These are phyloP conservation scores for Daphoenositta chrysoptera DNA, from an alignment of 2,113 vertebrate genomes.

Conservation along the genomic window DNA sequence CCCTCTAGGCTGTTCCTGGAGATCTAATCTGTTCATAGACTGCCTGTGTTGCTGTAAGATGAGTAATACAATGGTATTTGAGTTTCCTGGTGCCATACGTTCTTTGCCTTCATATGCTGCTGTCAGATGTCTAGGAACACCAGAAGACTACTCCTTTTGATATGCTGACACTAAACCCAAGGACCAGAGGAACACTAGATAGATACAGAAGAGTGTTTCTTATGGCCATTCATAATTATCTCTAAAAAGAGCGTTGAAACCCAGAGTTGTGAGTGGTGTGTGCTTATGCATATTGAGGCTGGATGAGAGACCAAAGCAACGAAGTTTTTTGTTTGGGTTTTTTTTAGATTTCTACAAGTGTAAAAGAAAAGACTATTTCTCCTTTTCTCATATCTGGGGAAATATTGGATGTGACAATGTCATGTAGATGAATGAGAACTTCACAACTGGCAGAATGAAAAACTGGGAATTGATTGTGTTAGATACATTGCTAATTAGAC, in stretches of 20 bases:
- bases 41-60: neutral
- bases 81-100: neutral
- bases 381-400: neutral
- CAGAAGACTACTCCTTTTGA: neutral
- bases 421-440: neutral
- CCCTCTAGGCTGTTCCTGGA: neutral
- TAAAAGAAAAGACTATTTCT: neutral
- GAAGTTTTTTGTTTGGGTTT: neutral
- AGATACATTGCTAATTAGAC: neutral
- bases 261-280: neutral
- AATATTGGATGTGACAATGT: neutral
- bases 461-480: neutral
- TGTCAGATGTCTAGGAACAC: neutral
- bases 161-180: neutral
- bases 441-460: neutral
- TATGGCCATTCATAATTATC: neutral
- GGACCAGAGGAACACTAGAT: neutral
- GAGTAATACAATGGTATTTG: neutral
- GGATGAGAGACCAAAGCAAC: neutral
- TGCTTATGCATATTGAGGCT: neutral
- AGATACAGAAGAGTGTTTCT: neutral
- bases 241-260: neutral
- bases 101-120: conserved; percentile 2
- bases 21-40: neutral
- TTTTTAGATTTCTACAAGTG: neutral